Conservation (phyloP, 2,888 invertebrate genomes). For the Branchellion lobata region DNA sequence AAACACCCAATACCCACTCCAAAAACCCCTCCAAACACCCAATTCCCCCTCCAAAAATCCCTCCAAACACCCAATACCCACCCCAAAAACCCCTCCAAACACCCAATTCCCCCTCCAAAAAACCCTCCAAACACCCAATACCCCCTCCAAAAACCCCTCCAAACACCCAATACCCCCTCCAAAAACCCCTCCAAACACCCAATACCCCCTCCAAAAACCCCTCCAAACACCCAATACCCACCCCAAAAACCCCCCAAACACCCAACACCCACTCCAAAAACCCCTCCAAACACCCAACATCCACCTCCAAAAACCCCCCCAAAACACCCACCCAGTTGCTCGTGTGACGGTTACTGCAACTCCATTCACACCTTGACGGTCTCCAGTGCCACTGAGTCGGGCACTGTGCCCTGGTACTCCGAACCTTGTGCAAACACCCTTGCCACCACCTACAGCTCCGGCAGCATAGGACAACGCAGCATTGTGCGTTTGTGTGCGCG, state of each 20-base stretch:
- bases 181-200: too few species aligned
- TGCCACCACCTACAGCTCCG: constrained; percentile 96
- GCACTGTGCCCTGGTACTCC: constrained; percentile 81
- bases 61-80: too few species aligned
- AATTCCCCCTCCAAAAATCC: too few species aligned
- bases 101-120: too few species aligned
- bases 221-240: neutral
- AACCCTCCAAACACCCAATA: too few species aligned
- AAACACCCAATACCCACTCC: too few species aligned
- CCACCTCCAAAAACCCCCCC: constrained; percentile 64
- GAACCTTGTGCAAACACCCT: constrained; percentile 96
- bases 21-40: too few species aligned
- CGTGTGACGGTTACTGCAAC: constrained; percentile 98
- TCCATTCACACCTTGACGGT: constrained; percentile 97
- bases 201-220: neutral
- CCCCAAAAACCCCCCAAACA: neutral
- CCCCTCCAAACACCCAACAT: neutral
- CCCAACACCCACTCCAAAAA: neutral
- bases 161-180: too few species aligned
- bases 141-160: too few species aligned
- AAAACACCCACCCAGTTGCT: constrained; percentile 82
- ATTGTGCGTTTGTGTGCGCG: constrained; percentile 59
- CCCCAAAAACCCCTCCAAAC: too few species aligned
- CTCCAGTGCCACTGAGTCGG: constrained; percentile 72
- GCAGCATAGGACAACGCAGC: constrained; percentile 73